phyloP scores from a whole-genome alignment of 2,113 vertebrate species.

The Dendropsophus ebraccatus region DNA sequence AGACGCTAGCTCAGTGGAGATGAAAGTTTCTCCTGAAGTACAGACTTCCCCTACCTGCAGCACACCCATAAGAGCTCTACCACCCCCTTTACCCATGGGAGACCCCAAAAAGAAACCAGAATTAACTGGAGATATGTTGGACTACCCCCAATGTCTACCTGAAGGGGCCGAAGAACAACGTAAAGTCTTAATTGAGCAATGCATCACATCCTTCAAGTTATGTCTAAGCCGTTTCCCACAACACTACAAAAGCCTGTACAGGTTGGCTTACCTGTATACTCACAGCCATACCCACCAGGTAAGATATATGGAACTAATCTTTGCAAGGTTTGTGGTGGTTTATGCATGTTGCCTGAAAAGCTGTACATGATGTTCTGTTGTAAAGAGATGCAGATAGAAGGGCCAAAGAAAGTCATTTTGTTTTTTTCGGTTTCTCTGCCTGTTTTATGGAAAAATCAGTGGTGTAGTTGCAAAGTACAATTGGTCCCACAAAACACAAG shows the following conservation, averaged over 20 bases:
- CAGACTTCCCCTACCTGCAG: slow-evolving; percentile 59
- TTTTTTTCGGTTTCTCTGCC: too few species aligned
- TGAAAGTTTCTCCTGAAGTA: slow-evolving; percentile 70
- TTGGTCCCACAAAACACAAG: too few species aligned
- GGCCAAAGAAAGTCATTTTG: too few species aligned
- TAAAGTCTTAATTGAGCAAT: slow-evolving; percentile 88
- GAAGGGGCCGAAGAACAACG: slow-evolving; percentile 81
- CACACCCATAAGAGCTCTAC: slow-evolving; percentile 67
- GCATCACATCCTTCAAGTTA: slow-evolving; percentile 84
- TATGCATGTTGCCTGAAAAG: neutral
- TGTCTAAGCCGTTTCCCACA: slow-evolving; percentile 96
- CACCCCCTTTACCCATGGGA: slow-evolving; percentile 62
- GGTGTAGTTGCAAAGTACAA: too few species aligned
- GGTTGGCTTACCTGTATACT: slow-evolving; percentile 90
- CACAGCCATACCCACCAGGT: slow-evolving; percentile 92
- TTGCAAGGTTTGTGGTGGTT: neutral
- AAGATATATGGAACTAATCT: slow-evolving; percentile 56
- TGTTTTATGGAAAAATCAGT: too few species aligned
- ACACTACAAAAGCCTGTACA: slow-evolving; percentile 98
- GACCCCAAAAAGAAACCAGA: slow-evolving; percentile 82
- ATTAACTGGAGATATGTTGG: slow-evolving; percentile 69
- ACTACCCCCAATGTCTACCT: slow-evolving; percentile 84
- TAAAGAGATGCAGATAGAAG: too few species aligned
- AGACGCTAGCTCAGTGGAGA: slow-evolving; percentile 64
- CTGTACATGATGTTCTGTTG: too few species aligned